Evolutionary conservation across 2,888 invertebrate genomes (phyloP), one percentile per base, ranked within the genome.

Genomic region (Protonemura montana): DNA sequence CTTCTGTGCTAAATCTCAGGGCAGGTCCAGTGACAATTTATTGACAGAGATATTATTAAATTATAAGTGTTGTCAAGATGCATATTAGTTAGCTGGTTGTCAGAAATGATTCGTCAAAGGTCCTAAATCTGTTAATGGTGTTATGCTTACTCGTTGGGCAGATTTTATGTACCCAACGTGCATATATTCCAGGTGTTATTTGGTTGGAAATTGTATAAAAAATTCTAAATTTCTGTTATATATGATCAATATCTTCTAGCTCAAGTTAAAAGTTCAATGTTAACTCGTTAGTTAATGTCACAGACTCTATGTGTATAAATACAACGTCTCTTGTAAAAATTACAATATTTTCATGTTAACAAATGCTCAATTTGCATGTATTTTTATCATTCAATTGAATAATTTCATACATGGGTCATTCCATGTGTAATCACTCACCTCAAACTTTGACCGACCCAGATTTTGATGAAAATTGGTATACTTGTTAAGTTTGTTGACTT

Each of bases 341-440:
- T 59, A 59, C 59, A 59, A 59, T 59, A 59, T 59, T 59, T 7
- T 16, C 59, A 7, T 59, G 59, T 59, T 59, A 59, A 59, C 7
- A 59, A 59, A 59, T 59, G 59, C 59, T 59, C 59, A 59, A 59
- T 59, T 59, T 59, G 59, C 59, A 59, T 59, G 59, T 59, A n/a
- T 59, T 21, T 21, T 1, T 21, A 59, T 59, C 59, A 13, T 59
- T 21, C 59, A 59, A 21, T 59, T 59, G 21, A 59, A 59, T 59
- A 2, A 59, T 59, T 59, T 59, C 59, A 35, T 35, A 6, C 10
- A 35, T 35, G 35, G 35, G n/a, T n/a, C n/a, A n/a, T n/a, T n/a
- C n/a, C n/a, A n/a, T n/a, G n/a, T n/a, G n/a, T n/a, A n/a, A n/a
- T n/a, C n/a, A n/a, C n/a, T n/a, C n/a, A n/a, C n/a, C n/a, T n/a